phyloP scores from a whole-genome alignment of 2,113 vertebrate genomes.

The Oncorhynchus masou region DNA sequence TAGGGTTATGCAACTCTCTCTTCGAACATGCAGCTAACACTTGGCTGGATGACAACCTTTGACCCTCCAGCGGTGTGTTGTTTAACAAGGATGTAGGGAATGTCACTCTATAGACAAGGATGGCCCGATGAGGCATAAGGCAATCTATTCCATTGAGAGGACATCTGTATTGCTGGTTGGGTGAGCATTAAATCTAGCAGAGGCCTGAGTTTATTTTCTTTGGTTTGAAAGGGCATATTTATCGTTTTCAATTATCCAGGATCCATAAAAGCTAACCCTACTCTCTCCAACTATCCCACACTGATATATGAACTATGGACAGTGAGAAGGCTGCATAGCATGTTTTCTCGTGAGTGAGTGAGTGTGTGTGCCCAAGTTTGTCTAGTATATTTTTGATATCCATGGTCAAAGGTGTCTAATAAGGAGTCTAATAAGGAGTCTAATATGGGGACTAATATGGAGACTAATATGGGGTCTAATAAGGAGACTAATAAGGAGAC shows the following conservation, averaged over 20 bases:
- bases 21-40: not conserved
- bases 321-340: too few relatives aligned
- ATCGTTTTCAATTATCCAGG: constrained; percentile 60
- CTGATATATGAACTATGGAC: not conserved
- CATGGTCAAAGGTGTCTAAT: too few relatives aligned
- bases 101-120: constrained; percentile 29
- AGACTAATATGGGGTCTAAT: too few relatives aligned
- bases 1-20: not conserved
- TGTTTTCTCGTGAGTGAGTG: not conserved
- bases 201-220: constrained; percentile 55
- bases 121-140: constrained; percentile 19
- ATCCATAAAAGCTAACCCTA: constrained; percentile 59
- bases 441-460: too few relatives aligned
- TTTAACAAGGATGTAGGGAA: constrained; percentile 19
- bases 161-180: constrained; percentile 40
- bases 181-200: constrained; percentile 59
- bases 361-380: too few relatives aligned
- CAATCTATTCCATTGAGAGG: constrained; percentile 27
- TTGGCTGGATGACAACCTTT: constrained; percentile 5
- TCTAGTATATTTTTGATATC: too few relatives aligned
- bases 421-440: too few relatives aligned
- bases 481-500: too few relatives aligned
- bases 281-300: constrained; percentile 7
- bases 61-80: not conserved
- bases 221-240: constrained; percentile 56